A percentile compares a stretch with the other conserved stretches of the same genome.
Conservation (phyloP, 2,888 invertebrate genomes). For the Agrypnus murinus region DNA sequence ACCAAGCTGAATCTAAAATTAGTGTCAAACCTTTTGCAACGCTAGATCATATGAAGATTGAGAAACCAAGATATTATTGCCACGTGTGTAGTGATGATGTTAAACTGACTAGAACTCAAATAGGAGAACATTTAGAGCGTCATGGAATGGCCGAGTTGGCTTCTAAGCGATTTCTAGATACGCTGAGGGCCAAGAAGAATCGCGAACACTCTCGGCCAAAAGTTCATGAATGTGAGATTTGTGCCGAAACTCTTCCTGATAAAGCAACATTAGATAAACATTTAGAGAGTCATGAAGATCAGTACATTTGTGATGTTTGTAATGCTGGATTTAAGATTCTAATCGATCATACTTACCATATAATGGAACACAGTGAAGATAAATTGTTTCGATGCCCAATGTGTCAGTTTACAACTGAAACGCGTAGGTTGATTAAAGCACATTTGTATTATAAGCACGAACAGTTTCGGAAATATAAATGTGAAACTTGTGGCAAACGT, state of each 20-base stretch:
- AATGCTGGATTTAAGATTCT: neutral
- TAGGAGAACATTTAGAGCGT: slow-evolving; percentile 45
- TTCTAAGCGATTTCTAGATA: too few relatives aligned
- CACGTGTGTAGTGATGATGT: slow-evolving; percentile 42
- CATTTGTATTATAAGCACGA: slow-evolving; percentile 13
- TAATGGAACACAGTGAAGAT: neutral
- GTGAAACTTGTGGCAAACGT: slow-evolving; percentile 15
- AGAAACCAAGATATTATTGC: slow-evolving; percentile 48
- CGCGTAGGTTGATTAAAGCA: neutral
- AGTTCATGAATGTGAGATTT: neutral
- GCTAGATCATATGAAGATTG: too few relatives aligned
- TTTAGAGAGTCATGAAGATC: slow-evolving; percentile 5
- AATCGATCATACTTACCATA: slow-evolving; percentile 6
- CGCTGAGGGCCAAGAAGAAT: too few relatives aligned
- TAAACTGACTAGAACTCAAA: slow-evolving; percentile 38
- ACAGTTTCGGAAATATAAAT: slow-evolving; percentile 13
- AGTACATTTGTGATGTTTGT: slow-evolving; percentile 6
- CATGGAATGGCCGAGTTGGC: too few relatives aligned
- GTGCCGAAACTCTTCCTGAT: neutral
- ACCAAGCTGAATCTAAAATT: too few relatives aligned
- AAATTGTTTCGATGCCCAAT: slow-evolving; percentile 13
- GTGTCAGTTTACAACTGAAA: slow-evolving; percentile 21
- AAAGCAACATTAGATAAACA: neutral
- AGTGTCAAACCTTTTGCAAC: too few relatives aligned
- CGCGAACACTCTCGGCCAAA: too few relatives aligned